Evolutionary conservation across 2,113 vertebrate genomes (phyloP).

Genomic region (Pachyramphus minor): DNA sequence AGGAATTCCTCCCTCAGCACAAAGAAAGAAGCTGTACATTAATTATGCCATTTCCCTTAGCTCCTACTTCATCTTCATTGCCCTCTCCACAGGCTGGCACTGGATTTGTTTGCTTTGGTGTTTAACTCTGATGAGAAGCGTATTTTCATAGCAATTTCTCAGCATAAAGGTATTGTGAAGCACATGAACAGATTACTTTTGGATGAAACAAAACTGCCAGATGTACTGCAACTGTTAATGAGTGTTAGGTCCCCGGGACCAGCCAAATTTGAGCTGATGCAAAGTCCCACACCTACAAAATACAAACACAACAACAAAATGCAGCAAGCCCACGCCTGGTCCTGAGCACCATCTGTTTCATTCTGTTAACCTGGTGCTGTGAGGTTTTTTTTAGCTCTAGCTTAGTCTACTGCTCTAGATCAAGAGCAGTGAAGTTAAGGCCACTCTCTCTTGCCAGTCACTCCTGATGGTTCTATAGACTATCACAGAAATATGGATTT

Average conservation of each 20-base stretch:
- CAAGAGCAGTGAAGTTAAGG: background rate
- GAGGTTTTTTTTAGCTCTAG: background rate
- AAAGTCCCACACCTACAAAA: background rate
- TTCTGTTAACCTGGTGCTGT: background rate
- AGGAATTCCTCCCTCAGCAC: background rate
- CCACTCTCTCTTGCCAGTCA: background rate
- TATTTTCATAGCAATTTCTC: background rate
- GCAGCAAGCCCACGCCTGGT: background rate
- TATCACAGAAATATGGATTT: background rate
- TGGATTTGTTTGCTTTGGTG: background rate
- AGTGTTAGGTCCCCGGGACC: background rate
- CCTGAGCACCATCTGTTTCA: background rate
- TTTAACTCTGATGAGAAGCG: background rate
- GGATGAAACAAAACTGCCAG: conserved; percentile 7
- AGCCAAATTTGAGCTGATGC: background rate
- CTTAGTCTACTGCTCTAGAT: background rate
- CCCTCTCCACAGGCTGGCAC: background rate
- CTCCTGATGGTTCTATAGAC: background rate
- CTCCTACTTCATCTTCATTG: background rate
- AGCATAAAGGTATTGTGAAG: background rate
- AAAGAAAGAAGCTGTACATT: background rate
- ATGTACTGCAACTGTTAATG: background rate
- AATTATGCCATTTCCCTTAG: background rate
- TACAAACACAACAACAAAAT: background rate
- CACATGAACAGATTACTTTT: background rate